Base-by-base conservation (phyloP, 2,797 vertebrate species). In the Pseudochaenichthys georgianus region DNA sequence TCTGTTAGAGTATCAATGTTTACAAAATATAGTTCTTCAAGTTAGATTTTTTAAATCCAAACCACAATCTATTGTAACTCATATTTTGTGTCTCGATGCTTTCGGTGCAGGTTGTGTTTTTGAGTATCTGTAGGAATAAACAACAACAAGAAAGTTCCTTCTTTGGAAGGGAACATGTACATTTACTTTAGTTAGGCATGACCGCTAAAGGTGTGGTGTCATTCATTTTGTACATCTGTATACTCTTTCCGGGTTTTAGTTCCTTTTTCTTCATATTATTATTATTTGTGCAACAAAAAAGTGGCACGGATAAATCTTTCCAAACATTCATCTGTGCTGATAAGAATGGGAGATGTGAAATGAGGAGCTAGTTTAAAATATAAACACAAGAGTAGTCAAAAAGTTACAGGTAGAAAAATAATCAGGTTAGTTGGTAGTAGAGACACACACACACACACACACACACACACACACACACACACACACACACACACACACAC, bases 361-460 rank as follows among this genome's bases (percentile, higher is more conserved):
- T 17, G 43, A 51, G 34, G 17, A 64, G 41, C 5, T 1, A 0
- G 65, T 64, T 68, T 88, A 86, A 89, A 87, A 72, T 58, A 12
- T 83, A 85, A 87, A 81, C 50, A 9, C 5, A 68, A 45, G 9
- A 77, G 55, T 67, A 45, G 80, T 87, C 70, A 90, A 91, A 82
- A 66, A 76, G 79, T 85, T 70, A 88, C 87, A 50, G 13, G 51
- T 57, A 73, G 53, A 74, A 80, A 78, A 92, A 79, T 77, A 21
- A 12, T 57, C 41, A 12, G 38, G 62, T 76, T 75, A 74, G 77
- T 63, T 64, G 38, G 45, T 42, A 45, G 42, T 51, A n/a, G 28
- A 28, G 0, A 53, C 43, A 17, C 45, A 41, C n/a, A 11, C 34
- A 23, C n/a, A n/a, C 42, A 66, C 54, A 54, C 46, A 31, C 54